A percentile compares a stretch with the other conserved stretches of the same genome.
phyloP scores from a whole-genome alignment of 2,113 vertebrate genomes.

The Thomomys bottae region DNA sequence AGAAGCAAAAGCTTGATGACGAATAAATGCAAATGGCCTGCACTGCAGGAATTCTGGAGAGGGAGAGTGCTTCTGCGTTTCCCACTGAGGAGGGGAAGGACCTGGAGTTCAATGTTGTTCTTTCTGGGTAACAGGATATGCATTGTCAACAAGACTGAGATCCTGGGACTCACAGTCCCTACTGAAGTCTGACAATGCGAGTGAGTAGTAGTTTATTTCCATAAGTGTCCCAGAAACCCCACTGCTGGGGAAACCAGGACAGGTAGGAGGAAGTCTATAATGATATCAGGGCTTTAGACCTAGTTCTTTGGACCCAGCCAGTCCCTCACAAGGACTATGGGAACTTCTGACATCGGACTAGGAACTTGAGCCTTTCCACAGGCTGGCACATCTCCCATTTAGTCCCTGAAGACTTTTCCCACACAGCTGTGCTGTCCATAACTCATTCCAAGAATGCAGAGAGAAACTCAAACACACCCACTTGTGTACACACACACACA shows the following conservation, averaged over 20 bases:
- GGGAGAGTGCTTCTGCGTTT: not conserved
- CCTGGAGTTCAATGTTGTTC: not conserved
- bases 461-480: not conserved
- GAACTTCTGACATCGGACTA: not conserved
- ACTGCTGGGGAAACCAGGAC: not conserved
- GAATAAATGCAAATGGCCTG: not conserved
- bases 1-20: not conserved
- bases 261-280: not conserved
- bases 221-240: not conserved
- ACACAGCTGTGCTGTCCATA: not conserved
- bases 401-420: not conserved
- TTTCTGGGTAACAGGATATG: not conserved
- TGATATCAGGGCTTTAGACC: constrained; percentile 36
- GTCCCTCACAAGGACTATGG: not conserved
- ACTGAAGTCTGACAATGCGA: not conserved
- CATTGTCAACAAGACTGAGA: not conserved
- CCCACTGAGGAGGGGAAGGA: not conserved
- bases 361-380: not conserved
- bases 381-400: not conserved
- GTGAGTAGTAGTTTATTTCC: not conserved
- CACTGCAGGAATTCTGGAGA: not conserved
- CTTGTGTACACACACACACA: not conserved
- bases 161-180: not conserved
- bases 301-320: constrained; percentile 12
- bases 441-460: constrained; percentile 25